phyloP scores from a whole-genome alignment of 2,888 invertebrate species.

The Brachypalpus laphriformis region DNA sequence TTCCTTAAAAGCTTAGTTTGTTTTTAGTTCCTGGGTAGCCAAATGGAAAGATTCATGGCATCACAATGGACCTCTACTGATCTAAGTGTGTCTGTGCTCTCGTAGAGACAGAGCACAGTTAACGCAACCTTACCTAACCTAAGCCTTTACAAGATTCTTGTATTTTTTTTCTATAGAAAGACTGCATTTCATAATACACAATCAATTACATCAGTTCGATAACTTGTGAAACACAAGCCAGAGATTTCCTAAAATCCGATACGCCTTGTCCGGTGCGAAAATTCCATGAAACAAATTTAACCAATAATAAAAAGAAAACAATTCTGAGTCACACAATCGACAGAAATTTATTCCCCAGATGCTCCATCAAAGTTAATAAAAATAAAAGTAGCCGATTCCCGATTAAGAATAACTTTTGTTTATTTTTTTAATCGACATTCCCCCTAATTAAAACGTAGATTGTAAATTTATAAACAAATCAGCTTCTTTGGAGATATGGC shows the following conservation, averaged over 20 bases:
- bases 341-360: background rate
- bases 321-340: background rate
- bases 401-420: background rate
- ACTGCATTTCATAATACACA: too few relatives aligned
- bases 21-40: too few relatives aligned
- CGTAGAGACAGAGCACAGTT: too few relatives aligned
- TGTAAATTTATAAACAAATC: conserved; percentile 2
- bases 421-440: background rate
- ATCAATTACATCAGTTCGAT: background rate
- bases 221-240: background rate
- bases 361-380: background rate
- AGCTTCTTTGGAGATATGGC: background rate
- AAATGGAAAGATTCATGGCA: too few relatives aligned
- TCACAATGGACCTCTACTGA: too few relatives aligned
- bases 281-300: background rate
- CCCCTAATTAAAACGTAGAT: conserved; percentile 3
- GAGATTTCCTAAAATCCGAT: background rate
- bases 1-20: too few relatives aligned
- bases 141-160: too few relatives aligned
- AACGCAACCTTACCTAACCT: too few relatives aligned
- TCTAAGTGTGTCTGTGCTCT: too few relatives aligned
- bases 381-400: background rate
- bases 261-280: background rate
- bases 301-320: background rate
- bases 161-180: too few relatives aligned